A percentile compares a stretch with the other conserved stretches of the same genome.
Conservation (phyloP, 2,888 invertebrate species). For the Tetragonula carbonaria region DNA sequence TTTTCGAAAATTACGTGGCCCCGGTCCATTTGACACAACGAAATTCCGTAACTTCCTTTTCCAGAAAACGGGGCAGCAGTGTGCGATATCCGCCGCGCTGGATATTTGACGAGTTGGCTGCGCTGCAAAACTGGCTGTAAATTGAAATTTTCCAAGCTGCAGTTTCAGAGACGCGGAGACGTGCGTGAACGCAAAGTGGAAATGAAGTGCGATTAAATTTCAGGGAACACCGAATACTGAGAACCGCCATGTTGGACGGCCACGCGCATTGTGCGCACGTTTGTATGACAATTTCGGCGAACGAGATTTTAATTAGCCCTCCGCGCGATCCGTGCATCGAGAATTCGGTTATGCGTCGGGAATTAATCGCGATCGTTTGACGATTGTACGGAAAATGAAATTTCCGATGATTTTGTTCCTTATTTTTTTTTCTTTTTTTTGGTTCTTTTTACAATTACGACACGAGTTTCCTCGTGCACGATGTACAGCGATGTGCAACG, state of each 20-base stretch:
- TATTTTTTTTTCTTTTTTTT: no score
- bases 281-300: conserved; percentile 9
- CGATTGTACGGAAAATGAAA: not conserved
- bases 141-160: not conserved
- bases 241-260: not conserved
- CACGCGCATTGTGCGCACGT: not conserved
- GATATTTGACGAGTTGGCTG: conserved; percentile 2
- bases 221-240: not conserved
- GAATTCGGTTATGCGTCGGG: conserved; percentile 9
- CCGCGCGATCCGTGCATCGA: not conserved
- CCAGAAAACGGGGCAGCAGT: not conserved
- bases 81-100: not conserved
- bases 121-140: conserved; percentile 9
- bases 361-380: conserved; percentile 11
- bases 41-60: conserved; percentile 35
- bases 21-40: conserved; percentile 22
- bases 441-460: no score
- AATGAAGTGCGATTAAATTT: conserved; percentile 19
- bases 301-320: conserved; percentile 24
- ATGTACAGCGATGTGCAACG: no score
- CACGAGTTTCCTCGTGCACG: no score
- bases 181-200: conserved; percentile 7
- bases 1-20: conserved; percentile 50
- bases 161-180: not conserved
- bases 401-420: not conserved